These are phyloP conservation scores for Saxicola maurus DNA, from an alignment of 2,797 vertebrate species.

Conservation along the genomic window DNA sequence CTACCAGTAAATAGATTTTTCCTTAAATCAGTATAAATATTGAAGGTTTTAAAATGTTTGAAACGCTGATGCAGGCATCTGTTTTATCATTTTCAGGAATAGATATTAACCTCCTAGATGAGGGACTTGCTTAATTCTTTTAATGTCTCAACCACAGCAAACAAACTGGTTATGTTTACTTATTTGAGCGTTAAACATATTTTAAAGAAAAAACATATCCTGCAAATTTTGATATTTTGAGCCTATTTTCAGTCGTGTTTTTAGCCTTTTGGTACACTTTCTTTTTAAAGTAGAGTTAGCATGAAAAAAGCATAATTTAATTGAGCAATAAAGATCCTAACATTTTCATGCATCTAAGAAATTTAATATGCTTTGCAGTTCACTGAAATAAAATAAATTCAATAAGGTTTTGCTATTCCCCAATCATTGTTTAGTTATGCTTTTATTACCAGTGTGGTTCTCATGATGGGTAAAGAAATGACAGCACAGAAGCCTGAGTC, in stretches of 20 bases:
- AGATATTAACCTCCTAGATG: not conserved
- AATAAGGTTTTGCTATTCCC: not conserved
- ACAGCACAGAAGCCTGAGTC: not conserved
- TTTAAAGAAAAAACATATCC: slow-evolving; percentile 8
- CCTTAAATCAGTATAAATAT: slow-evolving; percentile 2
- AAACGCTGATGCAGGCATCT: slow-evolving; percentile 3
- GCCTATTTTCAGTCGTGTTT: not conserved
- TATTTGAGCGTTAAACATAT: not conserved
- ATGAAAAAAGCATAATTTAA: slow-evolving; percentile 46
- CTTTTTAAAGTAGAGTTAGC: not conserved
- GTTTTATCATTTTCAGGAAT: slow-evolving; percentile 1
- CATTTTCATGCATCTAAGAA: slow-evolving; percentile 44
- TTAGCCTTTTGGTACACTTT: slow-evolving; percentile 4
- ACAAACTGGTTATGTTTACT: slow-evolving; percentile 46
- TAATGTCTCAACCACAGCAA: slow-evolving; percentile 10
- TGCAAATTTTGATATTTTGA: not conserved
- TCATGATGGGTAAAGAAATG: not conserved
- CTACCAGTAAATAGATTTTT: not conserved
- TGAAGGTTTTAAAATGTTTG: not conserved
- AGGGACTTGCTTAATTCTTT: slow-evolving; percentile 25
- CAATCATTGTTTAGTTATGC: slow-evolving; percentile 19
- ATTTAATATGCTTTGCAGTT: slow-evolving; percentile 16
- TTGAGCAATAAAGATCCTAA: slow-evolving; percentile 27
- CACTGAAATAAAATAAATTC: slow-evolving; percentile 30
- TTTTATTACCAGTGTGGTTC: not conserved